Evolutionary conservation across 2,113 vertebrate species (phyloP).

Genomic region (Melospiza georgiana): DNA sequence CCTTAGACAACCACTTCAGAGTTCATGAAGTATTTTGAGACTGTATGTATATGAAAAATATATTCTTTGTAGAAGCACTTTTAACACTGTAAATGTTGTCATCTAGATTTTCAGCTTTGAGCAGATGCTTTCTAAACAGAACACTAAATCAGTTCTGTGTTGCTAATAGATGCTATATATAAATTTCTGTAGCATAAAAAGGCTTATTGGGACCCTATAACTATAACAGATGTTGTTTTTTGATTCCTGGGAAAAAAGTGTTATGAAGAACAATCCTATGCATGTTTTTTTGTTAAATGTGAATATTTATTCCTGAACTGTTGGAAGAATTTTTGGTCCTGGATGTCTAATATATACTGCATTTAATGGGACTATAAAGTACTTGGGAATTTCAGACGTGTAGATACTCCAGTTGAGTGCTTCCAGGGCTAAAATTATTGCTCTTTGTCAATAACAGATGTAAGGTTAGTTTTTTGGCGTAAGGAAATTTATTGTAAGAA

Average conservation of each 20-base stretch:
- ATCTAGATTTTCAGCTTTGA: constrained; percentile 3
- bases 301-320: neutral
- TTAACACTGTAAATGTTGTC: constrained; percentile 2
- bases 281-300: neutral
- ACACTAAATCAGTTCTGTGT: neutral
- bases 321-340: neutral
- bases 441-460: neutral
- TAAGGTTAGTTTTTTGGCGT: neutral
- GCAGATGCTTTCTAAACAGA: constrained; percentile 24
- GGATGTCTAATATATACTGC: neutral
- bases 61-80: constrained; percentile 40
- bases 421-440: neutral
- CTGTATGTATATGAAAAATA: neutral
- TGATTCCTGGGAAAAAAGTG: neutral
- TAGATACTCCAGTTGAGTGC: neutral
- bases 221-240: neutral
- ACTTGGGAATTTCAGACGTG: neutral
- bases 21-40: constrained; percentile 86
- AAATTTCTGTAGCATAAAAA: constrained; percentile 21
- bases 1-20: constrained; percentile 94
- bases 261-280: neutral
- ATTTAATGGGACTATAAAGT: neutral
- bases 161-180: constrained; percentile 1
- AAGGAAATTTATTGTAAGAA: neutral
- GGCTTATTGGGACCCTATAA: neutral